Percentiles rank a stretch among this genome's conserved stretches.
Conservation (phyloP, 2,113 vertebrate genomes). For the Suncus etruscus region DNA sequence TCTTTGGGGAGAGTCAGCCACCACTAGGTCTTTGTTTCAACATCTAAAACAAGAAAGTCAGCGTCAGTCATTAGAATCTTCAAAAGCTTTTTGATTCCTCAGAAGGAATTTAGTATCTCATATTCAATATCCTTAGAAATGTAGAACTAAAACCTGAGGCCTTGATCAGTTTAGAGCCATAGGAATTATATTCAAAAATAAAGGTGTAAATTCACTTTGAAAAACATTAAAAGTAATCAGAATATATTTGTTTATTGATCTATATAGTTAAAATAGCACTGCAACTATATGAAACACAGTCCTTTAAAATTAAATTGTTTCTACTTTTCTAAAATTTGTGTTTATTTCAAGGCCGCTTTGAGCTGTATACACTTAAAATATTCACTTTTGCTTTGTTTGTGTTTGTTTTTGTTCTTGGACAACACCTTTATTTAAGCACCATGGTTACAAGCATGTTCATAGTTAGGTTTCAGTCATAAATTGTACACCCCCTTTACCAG, state of each 20-base stretch:
- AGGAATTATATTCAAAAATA: neutral
- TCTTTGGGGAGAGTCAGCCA: neutral
- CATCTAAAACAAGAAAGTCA: neutral
- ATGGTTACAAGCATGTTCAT: no score
- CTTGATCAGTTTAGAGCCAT: neutral
- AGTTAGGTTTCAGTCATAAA: neutral
- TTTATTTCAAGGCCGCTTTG: neutral
- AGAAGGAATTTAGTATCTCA: neutral
- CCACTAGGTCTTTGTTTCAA: neutral
- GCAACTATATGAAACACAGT: neutral
- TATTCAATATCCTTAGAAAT: neutral
- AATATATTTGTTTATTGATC: slow-evolving; percentile 1
- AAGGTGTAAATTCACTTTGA: neutral
- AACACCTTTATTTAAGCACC: no score
- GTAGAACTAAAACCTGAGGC: neutral
- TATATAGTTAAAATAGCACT: neutral
- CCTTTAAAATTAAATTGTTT: neutral
- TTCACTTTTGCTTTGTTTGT: no score
- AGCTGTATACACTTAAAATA: no score
- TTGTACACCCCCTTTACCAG: neutral
- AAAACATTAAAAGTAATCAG: neutral
- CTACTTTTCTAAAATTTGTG: neutral
- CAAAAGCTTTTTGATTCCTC: slow-evolving; percentile 5
- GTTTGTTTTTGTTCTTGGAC: no score
- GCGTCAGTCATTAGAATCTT: neutral